Evolutionary conservation across 2,888 invertebrate genomes (phyloP).

Genomic region (Lithodes maja): DNA sequence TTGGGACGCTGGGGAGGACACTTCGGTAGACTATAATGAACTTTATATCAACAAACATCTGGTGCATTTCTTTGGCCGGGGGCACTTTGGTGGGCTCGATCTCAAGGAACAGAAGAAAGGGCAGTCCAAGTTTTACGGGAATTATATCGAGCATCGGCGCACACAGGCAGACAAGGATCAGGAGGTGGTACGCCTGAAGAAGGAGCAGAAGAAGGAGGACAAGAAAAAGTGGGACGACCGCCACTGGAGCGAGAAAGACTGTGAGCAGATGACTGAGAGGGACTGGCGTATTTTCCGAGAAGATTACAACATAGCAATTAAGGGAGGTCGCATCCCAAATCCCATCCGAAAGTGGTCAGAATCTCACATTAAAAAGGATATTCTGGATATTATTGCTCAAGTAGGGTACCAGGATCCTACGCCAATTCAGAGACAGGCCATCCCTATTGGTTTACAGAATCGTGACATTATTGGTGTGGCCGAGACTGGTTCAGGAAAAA

Average conservation of each 20-base stretch:
- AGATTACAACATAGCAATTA: slow-evolving; percentile 98
- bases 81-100: slow-evolving; percentile 98
- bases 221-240: slow-evolving; percentile 99
- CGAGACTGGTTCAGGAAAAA: slow-evolving; percentile 99
- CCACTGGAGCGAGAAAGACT: slow-evolving; percentile 97
- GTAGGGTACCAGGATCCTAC: slow-evolving; percentile 99
- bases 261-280: slow-evolving; percentile 97
- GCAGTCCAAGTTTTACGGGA: slow-evolving; percentile 97
- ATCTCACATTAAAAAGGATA: slow-evolving; percentile 90
- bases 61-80: slow-evolving; percentile 95
- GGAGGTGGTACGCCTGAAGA: slow-evolving; percentile 90
- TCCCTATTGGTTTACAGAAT: slow-evolving; percentile 96
- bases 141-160: slow-evolving; percentile 93
- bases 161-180: slow-evolving; percentile 98
- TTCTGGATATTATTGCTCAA: slow-evolving; percentile 93
- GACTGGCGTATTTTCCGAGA: slow-evolving; percentile 99
- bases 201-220: slow-evolving; percentile 95
- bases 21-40: slow-evolving; percentile 97
- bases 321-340: slow-evolving; percentile 96
- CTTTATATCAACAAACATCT: slow-evolving; percentile 97
- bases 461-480: slow-evolving; percentile 99
- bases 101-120: slow-evolving; percentile 96
- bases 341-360: slow-evolving; percentile 97
- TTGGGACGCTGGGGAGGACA: slow-evolving; percentile 99
- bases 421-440: slow-evolving; percentile 99